Evolutionary conservation across 2,797 vertebrate species (phyloP), one percentile per base, ranked within the genome.

Genomic region (Eulemur rubriventer): DNA sequence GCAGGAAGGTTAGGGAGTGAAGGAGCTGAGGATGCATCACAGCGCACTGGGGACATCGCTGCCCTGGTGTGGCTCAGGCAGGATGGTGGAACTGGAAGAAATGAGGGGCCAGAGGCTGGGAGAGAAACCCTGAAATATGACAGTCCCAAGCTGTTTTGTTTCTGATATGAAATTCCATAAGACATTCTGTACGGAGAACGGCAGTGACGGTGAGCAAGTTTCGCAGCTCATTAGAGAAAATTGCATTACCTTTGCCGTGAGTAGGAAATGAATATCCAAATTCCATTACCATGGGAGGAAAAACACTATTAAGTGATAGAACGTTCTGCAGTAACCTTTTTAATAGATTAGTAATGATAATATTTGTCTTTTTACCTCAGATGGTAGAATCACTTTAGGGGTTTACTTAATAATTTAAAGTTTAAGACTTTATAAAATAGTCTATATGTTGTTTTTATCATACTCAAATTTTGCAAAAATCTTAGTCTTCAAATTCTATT

Each of bases 1-100:
- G 14, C 3, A 5, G 28, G 28, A 6, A 16, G 14, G 33, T 16
- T 65, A 0, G 11, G 13, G 33, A 20, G 3, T 2, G 8, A 33
- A n/a, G 55, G 22, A 17, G 12, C 3, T 33, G 17, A 69, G 61
- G 24, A 57, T 4, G 22, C 6, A 33, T 41, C 35, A 14, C 30
- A 8, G 35, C 35, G 1, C 2, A 10, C 11, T 11, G 2, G 33
- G 14, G 26, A 16, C 22, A 11, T 46, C 12, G 7, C 35, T 7
- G 22, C 12, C 20, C 24, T 20, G 38, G 55, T 48, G 46, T 28
- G 5, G 3, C 12, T 33, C 33, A 17, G 20, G 13, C 17, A 35
- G 20, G 30, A 2, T 0, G 7, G 10, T 2, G 12, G 26, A 50
- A 30, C 2, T 43, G 14, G 24, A 41, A 85, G 38, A 55, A 46